phyloP scores from a whole-genome alignment of 2,888 invertebrate species.

The Ischnus inquisitorius region DNA sequence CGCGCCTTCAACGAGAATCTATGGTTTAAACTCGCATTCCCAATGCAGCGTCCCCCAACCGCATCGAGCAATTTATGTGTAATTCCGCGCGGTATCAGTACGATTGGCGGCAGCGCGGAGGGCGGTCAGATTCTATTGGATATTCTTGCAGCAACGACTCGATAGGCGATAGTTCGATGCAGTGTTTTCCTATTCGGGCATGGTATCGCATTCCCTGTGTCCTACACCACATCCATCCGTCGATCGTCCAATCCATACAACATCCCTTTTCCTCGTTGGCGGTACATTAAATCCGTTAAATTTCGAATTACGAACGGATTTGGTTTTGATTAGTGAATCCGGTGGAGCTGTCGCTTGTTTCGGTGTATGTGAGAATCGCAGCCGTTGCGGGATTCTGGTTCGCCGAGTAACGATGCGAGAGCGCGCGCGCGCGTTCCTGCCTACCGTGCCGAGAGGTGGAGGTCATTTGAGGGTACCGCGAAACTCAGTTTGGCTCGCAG shows the following conservation, averaged over 20 bases:
- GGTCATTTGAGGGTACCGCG: too few species aligned
- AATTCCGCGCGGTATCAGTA: not conserved
- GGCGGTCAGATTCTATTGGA: too few species aligned
- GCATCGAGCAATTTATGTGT: conserved; percentile 14
- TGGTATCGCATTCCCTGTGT: conserved; percentile 10
- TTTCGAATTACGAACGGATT: conserved; percentile 69
- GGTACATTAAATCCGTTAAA: conserved; percentile 71
- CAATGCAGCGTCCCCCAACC: not conserved
- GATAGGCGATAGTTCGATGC: not conserved
- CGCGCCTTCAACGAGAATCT: not conserved
- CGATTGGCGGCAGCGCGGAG: too few species aligned
- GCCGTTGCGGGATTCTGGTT: conserved; percentile 20
- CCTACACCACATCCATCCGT: not conserved
- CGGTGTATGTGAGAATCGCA: conserved; percentile 3
- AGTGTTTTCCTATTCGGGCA: conserved; percentile 2
- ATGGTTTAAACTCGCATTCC: conserved; percentile 1
- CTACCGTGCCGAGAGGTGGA: too few species aligned
- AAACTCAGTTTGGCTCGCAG: not conserved
- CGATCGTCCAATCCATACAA: not conserved
- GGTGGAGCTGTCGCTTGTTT: conserved; percentile 31
- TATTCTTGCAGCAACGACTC: not conserved
- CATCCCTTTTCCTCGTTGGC: conserved; percentile 25
- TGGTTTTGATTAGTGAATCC: conserved; percentile 69
- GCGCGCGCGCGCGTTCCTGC: not conserved
- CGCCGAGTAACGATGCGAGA: conserved; percentile 31